Evolutionary conservation across 2,888 invertebrate genomes (phyloP).

Genomic region (Calliphora vomitoria): DNA sequence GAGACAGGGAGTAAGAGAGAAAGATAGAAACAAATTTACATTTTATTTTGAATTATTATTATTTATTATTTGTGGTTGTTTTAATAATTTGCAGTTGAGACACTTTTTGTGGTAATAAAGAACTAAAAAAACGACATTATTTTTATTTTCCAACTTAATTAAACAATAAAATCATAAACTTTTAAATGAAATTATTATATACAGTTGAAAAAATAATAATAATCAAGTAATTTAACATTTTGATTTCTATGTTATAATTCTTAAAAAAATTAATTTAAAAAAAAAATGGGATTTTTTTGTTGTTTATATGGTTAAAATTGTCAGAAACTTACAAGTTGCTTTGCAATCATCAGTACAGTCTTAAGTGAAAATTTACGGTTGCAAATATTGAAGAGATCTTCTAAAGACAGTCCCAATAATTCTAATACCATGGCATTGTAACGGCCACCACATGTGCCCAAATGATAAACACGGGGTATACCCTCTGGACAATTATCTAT

Average conservation of each 20-base stretch:
- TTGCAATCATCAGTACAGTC: constrained; percentile 99
- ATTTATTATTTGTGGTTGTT: constrained; percentile 47
- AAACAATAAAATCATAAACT: constrained; percentile 48
- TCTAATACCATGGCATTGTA: constrained; percentile 99
- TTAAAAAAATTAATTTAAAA: constrained; percentile 31
- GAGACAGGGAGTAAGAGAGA: neutral
- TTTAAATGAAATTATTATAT: constrained; percentile 25
- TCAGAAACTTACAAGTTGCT: constrained; percentile 94
- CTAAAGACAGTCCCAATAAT: constrained; percentile 98
- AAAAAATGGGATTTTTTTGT: constrained; percentile 10
- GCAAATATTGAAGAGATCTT: constrained; percentile 99
- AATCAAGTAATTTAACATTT: neutral
- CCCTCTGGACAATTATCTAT: constrained; percentile 90
- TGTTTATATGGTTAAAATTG: constrained; percentile 46
- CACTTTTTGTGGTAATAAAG: constrained; percentile 76
- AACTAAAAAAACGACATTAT: constrained; percentile 18
- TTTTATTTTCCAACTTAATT: constrained; percentile 37
- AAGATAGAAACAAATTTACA: constrained; percentile 51
- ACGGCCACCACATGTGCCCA: constrained; percentile 98
- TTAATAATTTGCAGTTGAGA: constrained; percentile 80
- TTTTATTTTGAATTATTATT: constrained; percentile 65
- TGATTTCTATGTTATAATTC: neutral
- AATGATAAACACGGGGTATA: constrained; percentile 99
- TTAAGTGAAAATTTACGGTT: constrained; percentile 98
- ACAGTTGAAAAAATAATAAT: constrained; percentile 17